Percentiles rank a stretch among this genome's conserved stretches.
phyloP scores from a whole-genome alignment of 2,113 vertebrate species.

The Camelus dromedarius region DNA sequence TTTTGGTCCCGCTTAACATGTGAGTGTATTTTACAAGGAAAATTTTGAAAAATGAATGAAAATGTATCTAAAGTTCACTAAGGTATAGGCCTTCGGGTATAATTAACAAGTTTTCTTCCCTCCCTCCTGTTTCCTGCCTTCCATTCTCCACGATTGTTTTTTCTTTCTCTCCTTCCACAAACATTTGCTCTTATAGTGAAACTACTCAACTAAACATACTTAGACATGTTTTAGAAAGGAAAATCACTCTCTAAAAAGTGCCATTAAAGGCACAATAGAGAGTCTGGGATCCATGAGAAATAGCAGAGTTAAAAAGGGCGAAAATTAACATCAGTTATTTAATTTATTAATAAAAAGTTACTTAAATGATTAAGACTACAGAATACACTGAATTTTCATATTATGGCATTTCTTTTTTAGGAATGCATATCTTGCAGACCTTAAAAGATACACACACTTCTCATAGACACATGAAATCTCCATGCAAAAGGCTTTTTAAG shows the following conservation, averaged over 20 bases:
- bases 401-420: not conserved
- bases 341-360: not conserved
- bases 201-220: conserved; percentile 60
- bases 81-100: not conserved
- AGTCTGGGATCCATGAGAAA: not conserved
- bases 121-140: conserved; percentile 33
- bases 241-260: not conserved
- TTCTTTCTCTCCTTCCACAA: not conserved
- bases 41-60: conserved; percentile 32
- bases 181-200: conserved; percentile 44
- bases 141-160: conserved; percentile 11
- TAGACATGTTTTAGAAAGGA: not conserved
- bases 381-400: not conserved
- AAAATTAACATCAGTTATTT: not conserved
- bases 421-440: not conserved
- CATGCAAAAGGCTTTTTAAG: not conserved
- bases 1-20: not conserved
- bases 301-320: not conserved
- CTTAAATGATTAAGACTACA: not conserved
- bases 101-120: not conserved
- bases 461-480: not conserved
- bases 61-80: not conserved
- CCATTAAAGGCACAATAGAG: not conserved
- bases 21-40: not conserved
- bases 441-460: not conserved